phyloP scores from a whole-genome alignment of 2,113 vertebrate genomes.

The Thymallus thymallus region DNA sequence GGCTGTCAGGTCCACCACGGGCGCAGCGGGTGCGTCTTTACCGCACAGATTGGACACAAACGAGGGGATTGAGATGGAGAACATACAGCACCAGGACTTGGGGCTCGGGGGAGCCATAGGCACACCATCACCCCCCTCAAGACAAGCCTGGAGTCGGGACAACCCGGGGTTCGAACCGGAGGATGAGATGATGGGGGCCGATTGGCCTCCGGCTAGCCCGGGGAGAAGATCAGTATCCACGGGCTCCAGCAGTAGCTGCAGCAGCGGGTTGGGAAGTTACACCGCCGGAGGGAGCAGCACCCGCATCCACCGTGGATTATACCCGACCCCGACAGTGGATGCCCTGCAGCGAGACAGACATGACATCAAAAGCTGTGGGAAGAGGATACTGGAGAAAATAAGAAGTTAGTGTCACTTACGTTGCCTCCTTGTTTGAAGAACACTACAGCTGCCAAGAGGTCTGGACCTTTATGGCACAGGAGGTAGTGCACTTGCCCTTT shows the following conservation, averaged over 20 bases:
- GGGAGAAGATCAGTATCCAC: constrained; percentile 77
- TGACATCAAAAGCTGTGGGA: constrained; percentile 73
- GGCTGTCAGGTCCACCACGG: constrained; percentile 35
- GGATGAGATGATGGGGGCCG: constrained; percentile 85
- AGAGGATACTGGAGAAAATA: constrained; percentile 72
- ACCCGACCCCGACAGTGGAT: constrained; percentile 70
- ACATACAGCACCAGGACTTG: constrained; percentile 69
- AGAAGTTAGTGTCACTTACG: constrained; percentile 56
- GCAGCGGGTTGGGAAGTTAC: constrained; percentile 71
- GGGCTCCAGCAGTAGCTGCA: constrained; percentile 74
- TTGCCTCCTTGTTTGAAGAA: background rate
- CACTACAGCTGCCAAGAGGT: background rate
- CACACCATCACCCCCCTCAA: constrained; percentile 81
- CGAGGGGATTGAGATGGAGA: constrained; percentile 78
- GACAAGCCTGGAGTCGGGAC: constrained; percentile 94
- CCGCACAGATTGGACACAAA: constrained; percentile 52
- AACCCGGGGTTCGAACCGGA: constrained; percentile 92
- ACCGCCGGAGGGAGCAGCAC: constrained; percentile 57
- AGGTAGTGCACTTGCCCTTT: background rate
- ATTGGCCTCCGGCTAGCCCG: constrained; percentile 79
- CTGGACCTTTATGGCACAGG: background rate
- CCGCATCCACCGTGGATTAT: constrained; percentile 61
- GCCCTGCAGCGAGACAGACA: constrained; percentile 62
- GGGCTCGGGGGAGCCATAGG: constrained; percentile 70
- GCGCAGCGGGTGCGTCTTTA: constrained; percentile 28